Evolutionary conservation across 2,888 invertebrate genomes (phyloP), one percentile per base, ranked within the genome.

Genomic region (Plusia festucae): DNA sequence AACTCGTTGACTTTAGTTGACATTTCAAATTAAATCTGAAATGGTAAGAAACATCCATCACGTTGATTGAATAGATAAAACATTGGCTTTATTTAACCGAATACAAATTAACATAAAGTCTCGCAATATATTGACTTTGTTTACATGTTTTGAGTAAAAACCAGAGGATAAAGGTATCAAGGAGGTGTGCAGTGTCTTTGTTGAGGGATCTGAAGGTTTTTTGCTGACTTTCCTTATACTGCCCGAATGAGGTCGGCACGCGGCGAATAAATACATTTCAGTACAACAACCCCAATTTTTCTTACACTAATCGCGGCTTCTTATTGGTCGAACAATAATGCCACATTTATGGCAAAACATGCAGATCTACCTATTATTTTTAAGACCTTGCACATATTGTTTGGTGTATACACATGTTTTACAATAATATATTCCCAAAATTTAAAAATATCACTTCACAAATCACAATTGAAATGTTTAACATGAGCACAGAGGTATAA

Each of bases 101-200:
- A 34, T 15, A 15, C n/a, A 5, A 40, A 40, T 40, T 40, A 40
- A 40, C 40, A n/a, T n/a, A n/a, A 40, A 3, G 15, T 40, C 15
- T 40, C 46, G 15, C 52, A 18, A 49, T 32, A 11, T 60, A 34
- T 53, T 73, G 57, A 65, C 73, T 57, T 64, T 60, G 22, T 24
- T 57, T 44, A 27, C 64, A 73, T 64, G 53, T 56, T 57, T 64
- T 49, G 49, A 53, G 49, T 51, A 78, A 54, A 73, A 76, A 65
- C 64, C 58, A 78, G 53, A 65, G 75, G 64, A 74, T 62, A 63
- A 77, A 78, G 70, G 65, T 78, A 60, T 73, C 61, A 67, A 65
- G 66, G 46, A 69, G 66, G 55, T 44, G 40, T 46, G 60, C 22
- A 61, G 60, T 52, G 62, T 60, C 78, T 76, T 73, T 70, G 67